Evolutionary conservation across 2,113 vertebrate genomes (phyloP), one percentile per base, ranked within the genome.

Genomic region (Alectura lathami): DNA sequence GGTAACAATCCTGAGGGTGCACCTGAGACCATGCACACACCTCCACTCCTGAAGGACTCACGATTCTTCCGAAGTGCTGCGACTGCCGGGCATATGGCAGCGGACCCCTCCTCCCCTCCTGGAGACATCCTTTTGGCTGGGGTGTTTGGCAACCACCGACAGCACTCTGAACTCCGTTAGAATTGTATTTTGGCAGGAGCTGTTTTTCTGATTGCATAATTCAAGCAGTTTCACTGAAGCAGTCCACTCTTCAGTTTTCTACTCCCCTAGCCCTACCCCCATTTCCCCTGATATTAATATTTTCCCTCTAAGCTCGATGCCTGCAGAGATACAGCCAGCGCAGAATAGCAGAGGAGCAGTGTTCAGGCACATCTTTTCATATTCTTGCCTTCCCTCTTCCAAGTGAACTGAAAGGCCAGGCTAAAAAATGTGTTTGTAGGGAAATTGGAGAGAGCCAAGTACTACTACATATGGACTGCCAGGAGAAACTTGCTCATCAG

Each of bases 201-300:
- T 45, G 38, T 51, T 94, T 91, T 93, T 93, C 96, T 20, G 8
- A 94, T 85, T 83, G 95, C 89, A 76, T 92, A 95, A 97, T 93
- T 91, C 91, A 92, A 96, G 92, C 80, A 67, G 51, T 70, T 94
- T 59, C 12, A 60, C 56, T 85, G 34, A 72, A 51, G 89, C 94
- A 84, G 69, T 89, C 68, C 87, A 67, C 76, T 77, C 83, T 74
- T 63, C 83, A 13, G 53, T 86, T 3, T 23, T 57, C 59, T 72
- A 12, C 48, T 87, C 67, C 68, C 53, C 40, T 80, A 56, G 32
- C 70, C 17, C 82, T 51, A 60, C 16, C 17, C 45, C 47, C 26
- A 3, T n/a, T 24, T 48, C 77, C 76, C 67, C 68, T 51, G 66
- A 67, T 42, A 70, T 2, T 29, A 92, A 14, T 59, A 62, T 24